These are phyloP conservation scores for Apaloderma vittatum DNA, from an alignment of 2,113 vertebrate genomes.

Conservation along the genomic window DNA sequence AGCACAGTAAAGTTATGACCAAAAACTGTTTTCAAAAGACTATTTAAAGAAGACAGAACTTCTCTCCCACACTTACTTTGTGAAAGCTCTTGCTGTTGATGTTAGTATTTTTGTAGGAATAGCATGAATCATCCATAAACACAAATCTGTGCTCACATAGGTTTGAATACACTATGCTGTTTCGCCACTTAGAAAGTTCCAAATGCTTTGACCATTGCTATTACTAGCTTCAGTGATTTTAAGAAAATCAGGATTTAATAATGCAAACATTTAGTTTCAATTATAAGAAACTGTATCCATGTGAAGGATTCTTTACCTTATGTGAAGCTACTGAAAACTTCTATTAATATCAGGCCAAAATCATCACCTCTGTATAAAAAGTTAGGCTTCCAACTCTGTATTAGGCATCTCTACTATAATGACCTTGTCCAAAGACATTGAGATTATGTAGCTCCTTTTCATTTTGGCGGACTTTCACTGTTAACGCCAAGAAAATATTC, in stretches of 20 bases:
- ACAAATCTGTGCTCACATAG: neutral
- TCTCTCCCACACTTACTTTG: neutral
- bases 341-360: neutral
- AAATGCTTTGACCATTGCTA: neutral
- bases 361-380: neutral
- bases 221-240: neutral
- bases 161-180: neutral
- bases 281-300: neutral
- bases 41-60: neutral
- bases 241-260: neutral
- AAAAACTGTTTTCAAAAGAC: neutral
- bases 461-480: neutral
- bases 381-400: neutral
- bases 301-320: neutral
- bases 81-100: neutral
- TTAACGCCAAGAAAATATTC: neutral
- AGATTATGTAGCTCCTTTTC: neutral
- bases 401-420: neutral
- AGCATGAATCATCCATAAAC: neutral
- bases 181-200: neutral
- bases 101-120: neutral
- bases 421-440: neutral
- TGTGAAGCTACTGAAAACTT: neutral
- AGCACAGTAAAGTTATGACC: neutral
- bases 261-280: neutral